Base-by-base conservation (phyloP, 2,797 vertebrate species). In the Microctenopoma lineatum region DNA sequence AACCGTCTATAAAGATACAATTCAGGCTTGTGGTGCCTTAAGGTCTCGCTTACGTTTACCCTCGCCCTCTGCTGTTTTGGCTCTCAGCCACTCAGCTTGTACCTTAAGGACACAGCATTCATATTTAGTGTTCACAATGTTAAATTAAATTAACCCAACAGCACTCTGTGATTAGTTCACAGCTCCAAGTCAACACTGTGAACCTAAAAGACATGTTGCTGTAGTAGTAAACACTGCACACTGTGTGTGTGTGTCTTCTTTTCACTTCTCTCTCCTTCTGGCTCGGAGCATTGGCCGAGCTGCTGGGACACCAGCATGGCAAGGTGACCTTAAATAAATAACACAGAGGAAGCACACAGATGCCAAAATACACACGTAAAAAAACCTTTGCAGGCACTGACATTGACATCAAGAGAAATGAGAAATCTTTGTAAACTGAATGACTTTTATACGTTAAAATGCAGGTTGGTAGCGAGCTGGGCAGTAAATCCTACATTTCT, bases 291-390 rank as follows among this genome's bases (percentile, higher is more conserved):
- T 81, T 83, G 85, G 77, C 84, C 46, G 56, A 87, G 84, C 82
- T 84, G 85, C 83, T 86, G 85, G 81, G 84, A 82, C 79, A 89
- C 80, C 89, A 90, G 84, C 84, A 73, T 66, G 77, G 82, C 86
- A 93, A 93, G 90, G 91, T 93, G 92, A 93, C 92, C 91, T 85
- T 46, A 78, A 83, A 77, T 53, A 66, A 54, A 73, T 64, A 53
- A 62, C 48, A 61, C 44, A 59, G 21, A 70, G 50, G 16, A 60
- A 29, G 48, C 44, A 42, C 52, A 39, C 41, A 44, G 57, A 25
- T 6, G n/a, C 45, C 6, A 25, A 4, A 15, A 46, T 12, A 2
- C 11, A 25, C 5, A 10, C 26, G 52, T 2, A 69, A 21, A 67
- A 36, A 38, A 21, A 47, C 55, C 29, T 48, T 25, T 6, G 46